Base-by-base conservation (phyloP, 2,888 invertebrate genomes). In the Siphonodentalium dalli region DNA sequence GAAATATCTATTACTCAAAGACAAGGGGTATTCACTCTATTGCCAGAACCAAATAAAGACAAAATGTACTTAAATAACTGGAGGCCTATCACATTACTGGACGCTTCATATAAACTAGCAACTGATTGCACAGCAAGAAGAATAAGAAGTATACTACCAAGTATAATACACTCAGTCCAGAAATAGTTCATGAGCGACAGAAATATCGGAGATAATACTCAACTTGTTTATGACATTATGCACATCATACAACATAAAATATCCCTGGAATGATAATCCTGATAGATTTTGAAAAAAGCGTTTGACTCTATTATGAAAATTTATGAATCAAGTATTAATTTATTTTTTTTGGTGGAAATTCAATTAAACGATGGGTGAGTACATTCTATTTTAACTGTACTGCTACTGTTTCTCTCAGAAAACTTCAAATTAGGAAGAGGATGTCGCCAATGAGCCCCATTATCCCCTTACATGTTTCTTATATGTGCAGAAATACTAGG, bases 271-370 rank as follows among this genome's bases (percentile, higher is more conserved):
- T 24, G 9, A 21, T 47, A 29, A 11, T 42, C n/a, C 7, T 50
- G 11, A n/a, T 42, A 1, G 26, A 41, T 31, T 41, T 41, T 42
- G 42, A 41, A 37, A n/a, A 47, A 50, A 27, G 41, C 26, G 26
- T 50, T 41, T 35, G 44, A 51, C 31, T 51, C 51, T 15, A 23
- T 51, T 3, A n/a, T n/a, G n/a, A n/a, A n/a, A n/a, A n/a, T n/a
- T n/a, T n/a, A n/a, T n/a, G n/a, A n/a, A n/a, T n/a, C n/a, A n/a
- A n/a, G n/a, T n/a, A n/a, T n/a, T n/a, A n/a, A n/a, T n/a, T n/a
- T n/a, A n/a, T n/a, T n/a, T n/a, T n/a, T n/a, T n/a, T n/a, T n/a
- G n/a, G n/a, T n/a, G n/a, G n/a, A n/a, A n/a, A n/a, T n/a, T n/a
- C n/a, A n/a, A n/a, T n/a, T n/a, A n/a, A n/a, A n/a, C n/a, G n/a